Percentiles rank a stretch among this genome's conserved stretches.
Evolutionary conservation across 2,888 invertebrate species (phyloP).

Genomic region (Pristionchus fissidentatus): DNA sequence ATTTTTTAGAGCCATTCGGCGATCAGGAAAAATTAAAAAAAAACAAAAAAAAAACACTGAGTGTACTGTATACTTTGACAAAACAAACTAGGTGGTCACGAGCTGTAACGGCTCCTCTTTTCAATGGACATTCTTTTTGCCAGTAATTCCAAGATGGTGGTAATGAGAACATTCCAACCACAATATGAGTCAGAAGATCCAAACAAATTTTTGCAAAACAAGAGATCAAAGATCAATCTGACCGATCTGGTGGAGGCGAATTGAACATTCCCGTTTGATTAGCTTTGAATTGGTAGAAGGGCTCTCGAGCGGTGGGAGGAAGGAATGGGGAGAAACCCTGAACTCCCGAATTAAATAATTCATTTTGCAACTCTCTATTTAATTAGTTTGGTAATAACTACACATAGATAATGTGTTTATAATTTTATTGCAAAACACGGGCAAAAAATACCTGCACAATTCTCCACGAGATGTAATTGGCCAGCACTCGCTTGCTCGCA

Average conservation of each 20-base stretch:
- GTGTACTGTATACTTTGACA: no score
- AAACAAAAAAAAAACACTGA: neutral
- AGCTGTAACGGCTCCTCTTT: no score
- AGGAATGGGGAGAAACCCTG: conserved; percentile 70
- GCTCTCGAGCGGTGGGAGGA: conserved; percentile 64
- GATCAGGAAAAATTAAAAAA: no score
- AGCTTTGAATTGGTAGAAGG: conserved; percentile 72
- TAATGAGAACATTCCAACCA: no score
- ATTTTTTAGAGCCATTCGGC: no score
- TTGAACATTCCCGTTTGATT: conserved; percentile 73
- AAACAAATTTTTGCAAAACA: no score
- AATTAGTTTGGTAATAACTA: neutral
- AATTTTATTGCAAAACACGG: neutral
- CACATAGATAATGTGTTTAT: no score
- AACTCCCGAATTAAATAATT: no score
- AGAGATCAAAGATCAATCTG: no score
- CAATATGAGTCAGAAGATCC: neutral
- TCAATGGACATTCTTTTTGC: no score
- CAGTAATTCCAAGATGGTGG: no score
- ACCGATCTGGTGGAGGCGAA: conserved; percentile 66
- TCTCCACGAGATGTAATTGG: conserved; percentile 73
- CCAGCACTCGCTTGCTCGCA: conserved; percentile 67
- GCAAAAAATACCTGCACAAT: conserved; percentile 65
- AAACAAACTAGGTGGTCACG: no score
- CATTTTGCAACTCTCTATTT: neutral